Evolutionary conservation across 2,797 vertebrate genomes (phyloP), one percentile per base, ranked within the genome.

Genomic region (Halcyon smyrnensis): DNA sequence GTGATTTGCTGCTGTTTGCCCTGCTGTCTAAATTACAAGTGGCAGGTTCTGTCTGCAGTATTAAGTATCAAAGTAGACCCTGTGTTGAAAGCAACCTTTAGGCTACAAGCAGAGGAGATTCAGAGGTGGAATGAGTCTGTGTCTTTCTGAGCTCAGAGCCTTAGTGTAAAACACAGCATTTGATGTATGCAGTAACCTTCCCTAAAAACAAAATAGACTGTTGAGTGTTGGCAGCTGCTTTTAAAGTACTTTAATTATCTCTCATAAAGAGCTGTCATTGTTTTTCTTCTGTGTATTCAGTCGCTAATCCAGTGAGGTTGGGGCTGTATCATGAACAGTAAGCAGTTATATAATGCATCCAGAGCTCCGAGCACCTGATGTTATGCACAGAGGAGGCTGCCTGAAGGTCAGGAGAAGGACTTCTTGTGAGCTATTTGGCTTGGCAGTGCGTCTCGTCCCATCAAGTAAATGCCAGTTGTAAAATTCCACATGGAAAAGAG

Each of bases 401-500:
- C 84, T 96, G 85, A 92, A 96, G 96, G 93, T 50, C 77, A 60
- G 69, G 67, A 91, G 81, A 80, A 96, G 87, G 89, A 91, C 73
- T 92, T 76, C 46, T 69, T 8, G 25, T 9, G 51, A 86, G 85
- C 50, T 45, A 5, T 56, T 90, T 8, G 2, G 54, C 0, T 0
- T 76, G 67, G 77, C 69, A 70, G 5, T 32, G 4, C 63, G 25
- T 94, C 62, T 39, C 43, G 51, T 75, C 54, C 2, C 3, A 25
- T 81, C n/a, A 78, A 59, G 36, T 23, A 84, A 65, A 68, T 27
- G 39, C 50, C 77, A 59, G 36, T 11, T 83, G 28, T 85, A 75
- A 71, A 39, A 37, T 86, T 95, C 57, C 39, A 45, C 19, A 1
- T 62, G 15, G 73, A 65, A 50, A 69, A 75, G 15, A 57, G 12